Evolutionary conservation across 2,797 vertebrate species (phyloP).

Genomic region (Catharus ustulatus): DNA sequence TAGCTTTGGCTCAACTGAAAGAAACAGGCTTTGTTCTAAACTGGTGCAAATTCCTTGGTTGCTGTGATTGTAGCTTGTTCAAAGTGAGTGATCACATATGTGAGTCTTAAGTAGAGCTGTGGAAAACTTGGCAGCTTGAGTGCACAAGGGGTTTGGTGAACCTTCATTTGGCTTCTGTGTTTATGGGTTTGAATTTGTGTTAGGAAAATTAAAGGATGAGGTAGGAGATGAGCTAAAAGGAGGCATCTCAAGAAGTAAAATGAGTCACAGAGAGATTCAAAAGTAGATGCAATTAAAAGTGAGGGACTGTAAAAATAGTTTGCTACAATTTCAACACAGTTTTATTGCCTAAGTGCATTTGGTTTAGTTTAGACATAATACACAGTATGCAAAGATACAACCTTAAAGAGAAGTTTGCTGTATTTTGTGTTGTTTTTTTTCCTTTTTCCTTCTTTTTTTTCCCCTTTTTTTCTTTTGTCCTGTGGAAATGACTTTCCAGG

Average conservation of each 20-base stretch:
- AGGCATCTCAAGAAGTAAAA: not conserved
- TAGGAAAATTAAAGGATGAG: conserved; percentile 58
- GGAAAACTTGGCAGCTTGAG: conserved; percentile 70
- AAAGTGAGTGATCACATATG: conserved; percentile 63
- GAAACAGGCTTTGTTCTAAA: conserved; percentile 67
- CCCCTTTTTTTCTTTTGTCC: not conserved
- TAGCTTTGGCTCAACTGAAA: conserved; percentile 59
- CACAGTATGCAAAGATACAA: not conserved
- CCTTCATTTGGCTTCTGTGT: conserved; percentile 59
- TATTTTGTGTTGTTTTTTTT: not conserved
- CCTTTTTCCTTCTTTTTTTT: accelerated
- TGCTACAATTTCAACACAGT: not conserved
- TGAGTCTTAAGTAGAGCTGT: conserved; percentile 66
- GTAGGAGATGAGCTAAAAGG: not conserved
- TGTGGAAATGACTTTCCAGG: not conserved
- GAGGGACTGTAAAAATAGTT: not conserved
- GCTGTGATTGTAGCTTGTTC: conserved; percentile 66
- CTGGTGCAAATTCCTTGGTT: conserved; percentile 75
- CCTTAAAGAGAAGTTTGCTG: not conserved
- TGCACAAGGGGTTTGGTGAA: conserved; percentile 69
- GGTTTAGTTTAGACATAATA: not conserved
- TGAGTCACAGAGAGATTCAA: not conserved
- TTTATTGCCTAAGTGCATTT: not conserved
- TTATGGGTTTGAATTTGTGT: conserved; percentile 55
- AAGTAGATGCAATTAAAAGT: not conserved